Evolutionary conservation across 2,797 vertebrate genomes (phyloP), one percentile per base, ranked within the genome.

Genomic region (Enteromius anoplus): DNA sequence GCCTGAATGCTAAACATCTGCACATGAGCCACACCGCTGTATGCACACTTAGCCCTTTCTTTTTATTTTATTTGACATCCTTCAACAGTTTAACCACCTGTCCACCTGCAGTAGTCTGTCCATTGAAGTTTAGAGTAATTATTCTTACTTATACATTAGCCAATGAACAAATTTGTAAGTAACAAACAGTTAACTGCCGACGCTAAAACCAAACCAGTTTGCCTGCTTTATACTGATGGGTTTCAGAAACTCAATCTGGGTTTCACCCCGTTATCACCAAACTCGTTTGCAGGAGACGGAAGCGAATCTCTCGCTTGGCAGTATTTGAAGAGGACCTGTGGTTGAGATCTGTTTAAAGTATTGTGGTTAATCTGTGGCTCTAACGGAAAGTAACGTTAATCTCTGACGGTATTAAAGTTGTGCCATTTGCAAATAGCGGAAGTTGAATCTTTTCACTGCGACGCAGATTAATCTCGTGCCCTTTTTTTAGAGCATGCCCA

Each of bases 1-100:
- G 82, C 81, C 0, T 77, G 4, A 32, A 69, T 47, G 81, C 81
- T 83, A 83, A 83, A 83, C 75, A 83, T 83, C 75, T 71, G 82
- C 82, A 83, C 73, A 60, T 4, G 81, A 69, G n/a, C 53, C 26
- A 77, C 23, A 47, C 66, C 55, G 29, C 42, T 55, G 21, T 6
- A 23, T 9, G 15, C 51, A 53, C 15, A 70, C 32, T 55, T 17
- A 8, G 15, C 5, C 17, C 9, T 45, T n/a, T 42, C 9, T n/a
- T 47, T 64, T 14, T 42, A 5, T 47, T 47, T 21, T 62, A 1
- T 12, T 49, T 51, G 1, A 60, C 17, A 5, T 79, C 4, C 11
- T 32, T 34, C 4, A 49, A 8, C 19, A 29, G 32, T 81, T 75
- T 65, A 65, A 26, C 32, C 3, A 34, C 5, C 4, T 73, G 9